phyloP scores from a whole-genome alignment of 2,888 invertebrate genomes.

The Nezara viridula region DNA sequence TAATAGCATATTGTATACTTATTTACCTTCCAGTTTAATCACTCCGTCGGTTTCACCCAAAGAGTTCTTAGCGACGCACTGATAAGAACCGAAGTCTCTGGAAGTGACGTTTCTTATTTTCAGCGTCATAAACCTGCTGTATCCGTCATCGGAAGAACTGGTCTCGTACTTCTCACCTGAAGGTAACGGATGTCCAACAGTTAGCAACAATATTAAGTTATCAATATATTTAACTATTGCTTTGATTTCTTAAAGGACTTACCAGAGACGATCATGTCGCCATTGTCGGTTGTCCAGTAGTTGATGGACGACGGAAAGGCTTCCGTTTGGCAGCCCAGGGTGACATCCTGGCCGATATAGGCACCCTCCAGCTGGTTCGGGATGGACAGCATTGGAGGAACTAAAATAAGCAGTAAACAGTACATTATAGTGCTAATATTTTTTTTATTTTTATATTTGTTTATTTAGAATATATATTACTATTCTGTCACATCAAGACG shows the following conservation, averaged over 20 bases:
- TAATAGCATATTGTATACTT: no score
- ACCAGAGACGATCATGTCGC: constrained; percentile 95
- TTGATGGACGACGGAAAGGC: constrained; percentile 93
- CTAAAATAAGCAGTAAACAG: constrained; percentile 71
- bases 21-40: constrained; percentile 87
- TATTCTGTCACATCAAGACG: no score
- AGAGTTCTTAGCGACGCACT: constrained; percentile 93
- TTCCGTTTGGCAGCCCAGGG: constrained; percentile 90
- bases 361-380: constrained; percentile 93
- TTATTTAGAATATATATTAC: no score
- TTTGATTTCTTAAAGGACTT: constrained; percentile 64
- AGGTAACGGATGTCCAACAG: neutral
- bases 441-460: no score
- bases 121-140: constrained; percentile 91
- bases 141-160: constrained; percentile 84
- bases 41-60: constrained; percentile 91
- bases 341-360: constrained; percentile 89
- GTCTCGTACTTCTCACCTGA: constrained; percentile 91
- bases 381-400: constrained; percentile 94
- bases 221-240: neutral
- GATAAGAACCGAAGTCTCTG: constrained; percentile 89
- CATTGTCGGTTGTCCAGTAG: constrained; percentile 93
- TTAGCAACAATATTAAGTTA: neutral
- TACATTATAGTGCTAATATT: no score
- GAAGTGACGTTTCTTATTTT: constrained; percentile 85